These are phyloP conservation scores for Condylostylus longicornis DNA, from an alignment of 1,140 invertebrate species.

Conservation along the genomic window DNA sequence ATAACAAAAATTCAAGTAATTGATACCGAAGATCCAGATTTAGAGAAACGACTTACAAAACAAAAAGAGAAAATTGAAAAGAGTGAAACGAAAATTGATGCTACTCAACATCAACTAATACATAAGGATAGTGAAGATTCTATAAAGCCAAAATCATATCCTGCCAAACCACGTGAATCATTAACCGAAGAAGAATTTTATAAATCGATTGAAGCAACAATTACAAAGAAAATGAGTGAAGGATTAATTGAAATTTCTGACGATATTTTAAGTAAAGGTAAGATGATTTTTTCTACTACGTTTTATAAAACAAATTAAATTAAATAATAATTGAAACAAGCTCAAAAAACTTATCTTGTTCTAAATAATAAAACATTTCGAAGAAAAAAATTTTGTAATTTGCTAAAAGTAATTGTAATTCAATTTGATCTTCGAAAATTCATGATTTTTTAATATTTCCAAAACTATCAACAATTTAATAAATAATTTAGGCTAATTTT, in stretches of 20 bases:
- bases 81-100: slow-evolving; percentile 4
- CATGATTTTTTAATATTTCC: neutral
- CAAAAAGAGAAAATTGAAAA: slow-evolving; percentile 10
- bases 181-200: slow-evolving; percentile 30
- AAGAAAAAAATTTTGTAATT: too few species aligned
- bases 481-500: neutral
- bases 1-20: slow-evolving; percentile 6
- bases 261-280: slow-evolving; percentile 25
- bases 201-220: slow-evolving; percentile 29
- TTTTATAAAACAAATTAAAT: too few species aligned
- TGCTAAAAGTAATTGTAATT: neutral
- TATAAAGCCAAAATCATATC: neutral
- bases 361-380: too few species aligned
- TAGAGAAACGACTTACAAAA: slow-evolving; percentile 2
- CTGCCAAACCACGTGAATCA: slow-evolving; percentile 22
- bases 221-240: slow-evolving; percentile 31
- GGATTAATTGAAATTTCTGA: slow-evolving; percentile 26
- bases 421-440: neutral
- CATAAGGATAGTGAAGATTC: too few species aligned
- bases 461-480: neutral
- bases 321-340: neutral
- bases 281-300: neutral
- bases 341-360: neutral
- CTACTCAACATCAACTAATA: too few species aligned
- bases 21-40: slow-evolving; percentile 6